Evolutionary conservation across 1,140 invertebrate species (phyloP).

Genomic region (Brachionus asplanchnoidis): DNA sequence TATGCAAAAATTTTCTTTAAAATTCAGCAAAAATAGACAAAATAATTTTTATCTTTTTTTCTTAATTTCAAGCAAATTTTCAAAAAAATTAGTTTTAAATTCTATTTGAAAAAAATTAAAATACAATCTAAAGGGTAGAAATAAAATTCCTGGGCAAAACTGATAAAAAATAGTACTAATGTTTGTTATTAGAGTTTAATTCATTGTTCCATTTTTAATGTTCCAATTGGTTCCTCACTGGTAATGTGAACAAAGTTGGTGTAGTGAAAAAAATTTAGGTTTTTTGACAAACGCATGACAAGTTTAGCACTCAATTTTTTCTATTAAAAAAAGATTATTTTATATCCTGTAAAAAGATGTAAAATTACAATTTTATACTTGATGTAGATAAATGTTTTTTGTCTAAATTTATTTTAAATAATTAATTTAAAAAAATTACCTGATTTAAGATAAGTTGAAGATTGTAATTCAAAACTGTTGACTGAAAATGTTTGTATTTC

Average conservation of each 20-base stretch:
- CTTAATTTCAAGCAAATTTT: too few relatives aligned
- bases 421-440: not conserved
- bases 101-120: too few relatives aligned
- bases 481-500: not conserved
- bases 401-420: too few relatives aligned
- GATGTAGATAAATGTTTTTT: not conserved
- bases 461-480: not conserved
- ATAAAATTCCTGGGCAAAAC: too few relatives aligned
- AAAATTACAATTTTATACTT: not conserved
- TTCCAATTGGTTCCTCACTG: not conserved
- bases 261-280: not conserved
- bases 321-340: not conserved
- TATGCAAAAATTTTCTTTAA: too few relatives aligned
- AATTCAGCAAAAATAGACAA: too few relatives aligned
- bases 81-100: too few relatives aligned
- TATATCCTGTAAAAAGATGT: not conserved
- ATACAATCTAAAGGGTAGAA: too few relatives aligned
- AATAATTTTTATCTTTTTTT: too few relatives aligned
- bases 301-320: not conserved
- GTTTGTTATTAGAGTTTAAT: too few relatives aligned
- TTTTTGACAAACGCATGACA: not conserved
- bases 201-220: not conserved
- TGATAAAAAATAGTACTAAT: too few relatives aligned
- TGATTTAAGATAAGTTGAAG: conserved; percentile 1
- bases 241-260: not conserved